Percentiles rank a stretch among this genome's conserved stretches.
Conservation (phyloP, 2,888 invertebrate genomes). For the Erebia ligea region DNA sequence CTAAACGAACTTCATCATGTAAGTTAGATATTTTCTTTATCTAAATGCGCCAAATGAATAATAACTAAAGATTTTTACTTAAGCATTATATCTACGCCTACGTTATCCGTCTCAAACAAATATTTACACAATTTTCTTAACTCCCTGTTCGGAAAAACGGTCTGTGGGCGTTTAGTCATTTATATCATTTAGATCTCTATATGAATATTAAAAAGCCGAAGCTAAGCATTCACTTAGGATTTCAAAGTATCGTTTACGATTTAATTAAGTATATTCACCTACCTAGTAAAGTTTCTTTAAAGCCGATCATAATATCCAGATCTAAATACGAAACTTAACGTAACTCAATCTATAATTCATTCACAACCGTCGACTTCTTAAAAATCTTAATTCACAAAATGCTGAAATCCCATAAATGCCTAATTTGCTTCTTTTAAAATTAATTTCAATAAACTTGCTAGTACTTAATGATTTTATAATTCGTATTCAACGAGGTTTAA, state of each 20-base stretch:
- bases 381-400: too few species aligned
- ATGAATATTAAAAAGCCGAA: background rate
- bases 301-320: too few species aligned
- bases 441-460: too few species aligned
- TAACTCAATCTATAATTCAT: too few species aligned
- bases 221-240: background rate
- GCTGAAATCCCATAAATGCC: too few species aligned
- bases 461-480: too few species aligned
- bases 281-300: too few species aligned
- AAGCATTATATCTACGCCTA: background rate
- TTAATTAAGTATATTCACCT: too few species aligned
- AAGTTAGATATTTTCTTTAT: background rate
- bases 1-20: background rate
- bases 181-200: background rate
- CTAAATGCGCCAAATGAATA: conserved; percentile 3
- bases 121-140: conserved; percentile 11
- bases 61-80: conserved; percentile 9
- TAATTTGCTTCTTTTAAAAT: too few species aligned
- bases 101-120: conserved; percentile 5
- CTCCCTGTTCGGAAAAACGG: background rate
- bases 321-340: too few species aligned
- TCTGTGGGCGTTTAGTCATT: background rate
- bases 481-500: too few species aligned
- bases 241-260: background rate
- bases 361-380: too few species aligned